Evolutionary conservation across 2,113 vertebrate genomes (phyloP), one percentile per base, ranked within the genome.

Genomic region (Benitochromis conjunctus): DNA sequence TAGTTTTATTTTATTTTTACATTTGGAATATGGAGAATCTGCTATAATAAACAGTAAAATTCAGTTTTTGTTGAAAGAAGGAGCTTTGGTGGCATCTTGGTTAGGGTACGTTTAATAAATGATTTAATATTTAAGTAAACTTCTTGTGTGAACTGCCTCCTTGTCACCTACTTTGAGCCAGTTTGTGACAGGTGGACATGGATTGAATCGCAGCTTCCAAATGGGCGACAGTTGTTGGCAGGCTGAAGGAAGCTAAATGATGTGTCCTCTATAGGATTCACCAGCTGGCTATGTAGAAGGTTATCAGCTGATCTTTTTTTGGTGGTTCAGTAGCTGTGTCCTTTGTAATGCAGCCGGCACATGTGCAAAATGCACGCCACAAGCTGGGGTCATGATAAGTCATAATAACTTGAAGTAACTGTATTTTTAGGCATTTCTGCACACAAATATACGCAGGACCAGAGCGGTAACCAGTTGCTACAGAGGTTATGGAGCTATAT

Each of bases 21-120:
- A 16, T 46, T 69, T 6, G 3, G 7, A 43, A 24, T 43, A 9
- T 69, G 64, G 41, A 69, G 36, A 24, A 24, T 24, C n/a, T 43
- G 36, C 36, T 14, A 43, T 43, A 69, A 41, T 41, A 43, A 66
- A 66, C 34, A 41, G 11, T 69, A 69, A 69, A 43, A 43, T 12
- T 7, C 0, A 36, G 5, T 64, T 64, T 64, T 38, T 64, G 31
- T 38, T n/a, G 34, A 64, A 64, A 36, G 0, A 34, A 64, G 0
- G 64, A 9, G n/a, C 5, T 26, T 38, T 38, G 10, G 10, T 38
- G 10, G 0, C 0, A 1, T 64, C 19, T 66, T 5, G 19, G 2
- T 0, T 38, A 5, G 34, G 34, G 19, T 0, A 38, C 38, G 62
- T 38, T 21, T 38, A 38, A 3, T 66, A 66, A 66, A 21, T 66